These are phyloP conservation scores for Erannis defoliaria DNA, from an alignment of 2,888 invertebrate genomes.

Conservation along the genomic window DNA sequence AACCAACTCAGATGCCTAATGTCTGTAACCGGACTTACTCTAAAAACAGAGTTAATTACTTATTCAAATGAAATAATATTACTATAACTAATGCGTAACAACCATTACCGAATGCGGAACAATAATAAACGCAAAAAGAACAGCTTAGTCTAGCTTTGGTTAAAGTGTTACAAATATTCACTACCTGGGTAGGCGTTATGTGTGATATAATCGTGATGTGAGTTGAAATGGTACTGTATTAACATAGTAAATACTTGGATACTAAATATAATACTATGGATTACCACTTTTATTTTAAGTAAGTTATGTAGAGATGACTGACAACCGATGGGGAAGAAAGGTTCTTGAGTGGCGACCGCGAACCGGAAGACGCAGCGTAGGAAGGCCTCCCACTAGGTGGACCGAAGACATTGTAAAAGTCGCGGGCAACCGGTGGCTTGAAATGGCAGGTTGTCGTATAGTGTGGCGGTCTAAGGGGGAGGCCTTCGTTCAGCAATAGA, in stretches of 20 bases:
- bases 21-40: slow-evolving; percentile 9
- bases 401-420: too few species aligned
- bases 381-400: too few species aligned
- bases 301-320: too few species aligned
- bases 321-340: too few species aligned
- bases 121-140: slow-evolving; percentile 30
- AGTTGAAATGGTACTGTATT: slow-evolving; percentile 4
- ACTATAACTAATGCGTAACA: slow-evolving; percentile 23
- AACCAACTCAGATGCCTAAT: not conserved
- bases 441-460: too few species aligned
- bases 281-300: too few species aligned
- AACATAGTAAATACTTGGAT: not conserved
- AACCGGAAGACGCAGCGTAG: too few species aligned
- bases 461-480: too few species aligned
- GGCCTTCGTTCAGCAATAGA: too few species aligned
- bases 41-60: slow-evolving; percentile 12
- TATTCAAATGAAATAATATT: slow-evolving; percentile 27
- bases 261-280: too few species aligned
- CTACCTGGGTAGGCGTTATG: not conserved
- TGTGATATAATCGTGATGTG: slow-evolving; percentile 23
- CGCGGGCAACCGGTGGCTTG: too few species aligned
- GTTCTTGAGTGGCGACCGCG: too few species aligned
- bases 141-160: slow-evolving; percentile 16
- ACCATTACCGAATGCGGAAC: slow-evolving; percentile 31
- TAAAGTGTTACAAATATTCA: slow-evolving; percentile 29